Evolutionary conservation across 2,113 vertebrate genomes (phyloP).

Genomic region (Oenanthe oenanthe): DNA sequence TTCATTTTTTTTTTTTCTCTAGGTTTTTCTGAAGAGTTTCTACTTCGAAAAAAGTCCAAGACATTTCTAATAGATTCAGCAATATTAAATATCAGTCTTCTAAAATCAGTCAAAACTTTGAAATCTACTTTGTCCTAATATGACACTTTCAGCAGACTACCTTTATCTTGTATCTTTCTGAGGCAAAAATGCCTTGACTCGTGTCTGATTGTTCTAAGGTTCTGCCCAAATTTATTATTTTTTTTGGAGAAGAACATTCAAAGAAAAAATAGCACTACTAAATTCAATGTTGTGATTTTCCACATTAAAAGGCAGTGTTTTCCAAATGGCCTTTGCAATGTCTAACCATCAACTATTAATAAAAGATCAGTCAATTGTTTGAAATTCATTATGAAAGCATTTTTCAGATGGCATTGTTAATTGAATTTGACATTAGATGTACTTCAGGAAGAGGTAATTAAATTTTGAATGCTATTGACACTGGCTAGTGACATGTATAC

Average conservation of each 20-base stretch:
- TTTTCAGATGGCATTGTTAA: not conserved
- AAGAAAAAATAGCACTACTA: not conserved
- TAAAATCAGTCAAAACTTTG: not conserved
- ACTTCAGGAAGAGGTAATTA: not conserved
- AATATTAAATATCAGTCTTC: not conserved
- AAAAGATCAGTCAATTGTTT: constrained; percentile 5
- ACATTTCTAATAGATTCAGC: not conserved
- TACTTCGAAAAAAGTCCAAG: not conserved
- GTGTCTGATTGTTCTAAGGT: not conserved
- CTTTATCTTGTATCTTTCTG: not conserved
- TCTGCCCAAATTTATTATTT: not conserved
- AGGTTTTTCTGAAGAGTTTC: not conserved
- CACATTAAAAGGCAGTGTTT: not conserved
- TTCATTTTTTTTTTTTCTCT: not conserved
- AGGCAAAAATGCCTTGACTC: not conserved
- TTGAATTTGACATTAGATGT: not conserved
- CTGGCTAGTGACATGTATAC: not conserved
- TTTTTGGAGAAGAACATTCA: not conserved
- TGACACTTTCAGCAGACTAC: not conserved
- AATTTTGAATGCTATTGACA: not conserved
- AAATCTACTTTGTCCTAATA: not conserved
- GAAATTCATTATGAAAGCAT: not conserved
- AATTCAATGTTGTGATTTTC: not conserved
- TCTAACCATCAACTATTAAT: constrained; percentile 7
- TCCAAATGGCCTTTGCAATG: not conserved